Conservation (phyloP, 2,797 vertebrate genomes). For the Diplodus puntazzo region DNA sequence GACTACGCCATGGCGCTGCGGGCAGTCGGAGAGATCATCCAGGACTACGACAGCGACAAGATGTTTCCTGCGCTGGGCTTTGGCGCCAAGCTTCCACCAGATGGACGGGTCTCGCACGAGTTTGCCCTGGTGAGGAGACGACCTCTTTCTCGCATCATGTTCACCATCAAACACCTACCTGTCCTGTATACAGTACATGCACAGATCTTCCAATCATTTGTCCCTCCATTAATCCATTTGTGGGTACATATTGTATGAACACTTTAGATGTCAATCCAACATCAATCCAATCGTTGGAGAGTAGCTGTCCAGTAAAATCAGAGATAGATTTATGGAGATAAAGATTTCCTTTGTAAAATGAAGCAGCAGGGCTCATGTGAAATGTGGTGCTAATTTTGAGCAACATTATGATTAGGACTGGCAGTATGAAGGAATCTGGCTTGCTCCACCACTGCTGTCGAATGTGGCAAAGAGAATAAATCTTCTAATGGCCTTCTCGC, state of each 20-base stretch:
- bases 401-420: constrained; percentile 5
- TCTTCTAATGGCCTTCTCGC: constrained; percentile 16
- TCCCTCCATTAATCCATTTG: not conserved
- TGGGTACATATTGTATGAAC: not conserved
- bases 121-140: constrained; percentile 93
- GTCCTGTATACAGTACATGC: not conserved
- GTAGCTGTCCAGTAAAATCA: not conserved
- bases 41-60: constrained; percentile 99
- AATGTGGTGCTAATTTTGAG: constrained; percentile 14
- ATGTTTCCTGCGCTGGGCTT: constrained; percentile 98
- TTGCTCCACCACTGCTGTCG: constrained; percentile 10
- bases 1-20: constrained; percentile 97
- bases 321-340: not conserved
- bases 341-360: not conserved
- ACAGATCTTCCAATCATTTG: not conserved
- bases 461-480: constrained; percentile 13
- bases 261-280: not conserved
- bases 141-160: not conserved
- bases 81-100: constrained; percentile 96
- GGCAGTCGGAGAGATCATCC: constrained; percentile 97
- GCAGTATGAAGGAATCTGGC: constrained; percentile 3
- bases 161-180: not conserved
- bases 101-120: constrained; percentile 96
- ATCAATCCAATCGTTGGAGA: not conserved
- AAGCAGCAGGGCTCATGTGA: not conserved